phyloP scores from a whole-genome alignment of 2,797 vertebrate species.

The Carcharodon carcharias region DNA sequence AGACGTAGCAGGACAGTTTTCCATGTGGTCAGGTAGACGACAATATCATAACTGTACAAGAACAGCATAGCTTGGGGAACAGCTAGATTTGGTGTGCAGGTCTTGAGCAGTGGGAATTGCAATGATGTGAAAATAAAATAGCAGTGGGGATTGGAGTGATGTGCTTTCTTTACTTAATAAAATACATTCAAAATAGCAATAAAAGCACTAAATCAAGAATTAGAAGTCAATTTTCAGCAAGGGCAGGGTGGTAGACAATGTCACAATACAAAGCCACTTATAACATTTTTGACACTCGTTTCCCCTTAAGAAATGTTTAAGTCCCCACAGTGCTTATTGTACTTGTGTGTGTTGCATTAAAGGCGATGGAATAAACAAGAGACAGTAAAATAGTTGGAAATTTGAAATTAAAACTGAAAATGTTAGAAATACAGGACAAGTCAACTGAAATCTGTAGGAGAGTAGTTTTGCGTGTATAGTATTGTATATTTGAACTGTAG shows the following conservation, averaged over 20 bases:
- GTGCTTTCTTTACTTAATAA: not conserved
- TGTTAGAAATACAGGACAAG: not conserved
- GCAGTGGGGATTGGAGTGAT: not conserved
- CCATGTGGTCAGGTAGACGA: not conserved
- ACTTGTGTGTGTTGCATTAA: not conserved
- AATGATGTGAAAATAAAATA: not conserved
- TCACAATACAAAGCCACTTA: not conserved
- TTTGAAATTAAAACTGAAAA: not conserved
- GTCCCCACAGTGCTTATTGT: not conserved
- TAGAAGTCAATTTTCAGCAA: too few species aligned
- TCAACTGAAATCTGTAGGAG: not conserved
- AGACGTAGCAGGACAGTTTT: not conserved
- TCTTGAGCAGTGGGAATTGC: not conserved
- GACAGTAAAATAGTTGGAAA: not conserved
- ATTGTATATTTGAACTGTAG: not conserved
- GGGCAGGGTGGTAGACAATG: too few species aligned
- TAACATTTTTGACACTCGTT: not conserved
- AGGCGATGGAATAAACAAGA: not conserved
- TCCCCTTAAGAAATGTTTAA: not conserved
- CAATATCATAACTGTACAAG: not conserved
- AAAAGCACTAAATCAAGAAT: not conserved
- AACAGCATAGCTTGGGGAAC: not conserved
- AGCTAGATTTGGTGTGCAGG: not conserved
- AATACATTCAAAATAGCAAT: not conserved
- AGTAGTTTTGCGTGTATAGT: not conserved